Conservation (phyloP, 2,113 vertebrate species). For the Parotia lawesii region DNA sequence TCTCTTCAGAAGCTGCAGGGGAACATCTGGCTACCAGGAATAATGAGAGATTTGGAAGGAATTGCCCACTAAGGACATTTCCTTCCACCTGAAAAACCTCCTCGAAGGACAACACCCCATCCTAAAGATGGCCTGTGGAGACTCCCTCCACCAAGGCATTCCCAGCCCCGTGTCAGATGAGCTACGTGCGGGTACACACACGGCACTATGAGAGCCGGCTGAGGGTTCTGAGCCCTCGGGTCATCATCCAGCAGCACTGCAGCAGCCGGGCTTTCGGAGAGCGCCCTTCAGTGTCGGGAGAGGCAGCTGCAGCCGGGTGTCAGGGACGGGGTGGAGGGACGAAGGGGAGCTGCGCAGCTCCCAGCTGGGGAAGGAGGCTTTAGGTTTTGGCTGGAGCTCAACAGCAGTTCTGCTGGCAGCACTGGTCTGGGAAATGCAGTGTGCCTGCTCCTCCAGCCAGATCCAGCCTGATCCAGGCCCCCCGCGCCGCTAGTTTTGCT, state of each 20-base stretch:
- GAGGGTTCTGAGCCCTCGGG: not conserved
- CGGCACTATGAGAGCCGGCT: not conserved
- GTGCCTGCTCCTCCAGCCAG: not conserved
- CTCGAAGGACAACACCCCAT: not conserved
- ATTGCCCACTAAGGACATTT: not conserved
- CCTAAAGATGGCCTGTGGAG: not conserved
- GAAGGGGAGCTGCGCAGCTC: not conserved
- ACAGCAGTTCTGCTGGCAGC: slow-evolving; percentile 22
- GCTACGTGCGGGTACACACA: not conserved
- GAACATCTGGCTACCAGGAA: not conserved
- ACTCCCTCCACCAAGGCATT: not conserved
- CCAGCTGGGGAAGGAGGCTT: not conserved
- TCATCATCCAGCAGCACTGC: not conserved
- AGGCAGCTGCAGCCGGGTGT: slow-evolving; percentile 38
- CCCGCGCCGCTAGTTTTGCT: not conserved
- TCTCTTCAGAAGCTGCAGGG: not conserved
- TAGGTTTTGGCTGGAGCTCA: slow-evolving; percentile 23
- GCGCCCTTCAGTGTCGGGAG: not conserved
- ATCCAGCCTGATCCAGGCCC: not conserved
- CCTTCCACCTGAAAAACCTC: not conserved
- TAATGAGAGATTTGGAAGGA: not conserved
- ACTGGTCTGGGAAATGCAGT: not conserved
- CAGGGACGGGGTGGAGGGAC: not conserved
- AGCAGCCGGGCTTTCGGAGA: not conserved
- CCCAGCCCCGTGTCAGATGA: rapidly evolving